phyloP scores from a whole-genome alignment of 2,797 vertebrate species.

The Danionella dracula region DNA sequence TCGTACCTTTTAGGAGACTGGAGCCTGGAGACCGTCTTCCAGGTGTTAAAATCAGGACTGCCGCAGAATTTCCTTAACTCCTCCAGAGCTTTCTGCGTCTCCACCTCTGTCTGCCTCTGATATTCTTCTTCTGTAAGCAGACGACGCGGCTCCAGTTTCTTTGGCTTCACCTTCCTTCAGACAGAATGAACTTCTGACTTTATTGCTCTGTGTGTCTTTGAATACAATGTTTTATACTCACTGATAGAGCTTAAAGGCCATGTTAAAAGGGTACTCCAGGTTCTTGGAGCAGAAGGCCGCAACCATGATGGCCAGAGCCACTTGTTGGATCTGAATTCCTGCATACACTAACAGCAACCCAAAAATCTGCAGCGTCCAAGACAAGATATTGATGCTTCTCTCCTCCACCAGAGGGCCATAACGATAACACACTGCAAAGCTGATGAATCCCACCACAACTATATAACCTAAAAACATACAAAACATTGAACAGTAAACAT shows the following conservation, averaged over 20 bases:
- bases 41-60: constrained; percentile 85
- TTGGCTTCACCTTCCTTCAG: constrained; percentile 66
- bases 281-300: constrained; percentile 81
- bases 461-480: constrained; percentile 74
- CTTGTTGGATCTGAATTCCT: constrained; percentile 82
- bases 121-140: constrained; percentile 90
- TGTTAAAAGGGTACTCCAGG: constrained; percentile 76
- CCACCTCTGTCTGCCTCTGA: constrained; percentile 78
- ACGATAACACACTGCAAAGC: constrained; percentile 89
- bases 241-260: constrained; percentile 53
- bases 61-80: constrained; percentile 78
- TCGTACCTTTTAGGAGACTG: constrained; percentile 88
- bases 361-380: constrained; percentile 87
- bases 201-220: background rate
- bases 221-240: constrained; percentile 38
- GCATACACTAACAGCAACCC: constrained; percentile 84
- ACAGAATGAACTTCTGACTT: background rate
- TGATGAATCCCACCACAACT: constrained; percentile 78
- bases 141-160: constrained; percentile 69
- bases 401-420: constrained; percentile 87
- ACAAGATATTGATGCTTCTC: constrained; percentile 87
- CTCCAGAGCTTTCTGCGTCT: constrained; percentile 82
- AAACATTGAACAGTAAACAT: background rate
- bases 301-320: constrained; percentile 76
- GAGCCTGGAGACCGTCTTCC: constrained; percentile 83